Evolutionary conservation across 2,113 vertebrate genomes (phyloP).

Genomic region (Haemorhous mexicanus): DNA sequence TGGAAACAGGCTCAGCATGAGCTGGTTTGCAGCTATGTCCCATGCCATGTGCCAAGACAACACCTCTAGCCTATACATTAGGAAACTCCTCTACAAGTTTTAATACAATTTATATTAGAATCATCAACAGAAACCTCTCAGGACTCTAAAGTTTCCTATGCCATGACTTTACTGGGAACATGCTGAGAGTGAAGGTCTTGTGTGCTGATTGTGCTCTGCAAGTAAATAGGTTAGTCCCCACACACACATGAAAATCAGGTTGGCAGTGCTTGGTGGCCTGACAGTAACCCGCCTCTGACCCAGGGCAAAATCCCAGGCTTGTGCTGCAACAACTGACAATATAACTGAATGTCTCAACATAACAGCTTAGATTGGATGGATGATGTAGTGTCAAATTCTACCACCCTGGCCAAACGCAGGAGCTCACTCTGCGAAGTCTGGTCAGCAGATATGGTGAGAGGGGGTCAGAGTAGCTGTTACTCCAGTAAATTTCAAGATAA

Average conservation of each 20-base stretch:
- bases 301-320: background rate
- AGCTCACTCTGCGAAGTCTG: background rate
- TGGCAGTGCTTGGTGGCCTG: background rate
- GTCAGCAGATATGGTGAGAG: background rate
- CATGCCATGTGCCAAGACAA: background rate
- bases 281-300: background rate
- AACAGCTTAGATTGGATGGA: background rate
- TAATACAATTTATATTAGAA: background rate
- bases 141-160: background rate
- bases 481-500: background rate
- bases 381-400: background rate
- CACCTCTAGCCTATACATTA: background rate
- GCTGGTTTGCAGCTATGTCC: background rate
- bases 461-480: background rate
- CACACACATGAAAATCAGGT: background rate
- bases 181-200: background rate
- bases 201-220: background rate
- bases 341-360: background rate
- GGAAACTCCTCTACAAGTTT: background rate
- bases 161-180: background rate
- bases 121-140: background rate
- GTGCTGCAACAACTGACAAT: background rate
- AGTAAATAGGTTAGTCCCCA: background rate
- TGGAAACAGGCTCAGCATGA: background rate
- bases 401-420: background rate